A percentile compares a stretch with the other conserved stretches of the same genome.
Conservation (phyloP, 2,888 invertebrate species). For the Agriopis marginaria region DNA sequence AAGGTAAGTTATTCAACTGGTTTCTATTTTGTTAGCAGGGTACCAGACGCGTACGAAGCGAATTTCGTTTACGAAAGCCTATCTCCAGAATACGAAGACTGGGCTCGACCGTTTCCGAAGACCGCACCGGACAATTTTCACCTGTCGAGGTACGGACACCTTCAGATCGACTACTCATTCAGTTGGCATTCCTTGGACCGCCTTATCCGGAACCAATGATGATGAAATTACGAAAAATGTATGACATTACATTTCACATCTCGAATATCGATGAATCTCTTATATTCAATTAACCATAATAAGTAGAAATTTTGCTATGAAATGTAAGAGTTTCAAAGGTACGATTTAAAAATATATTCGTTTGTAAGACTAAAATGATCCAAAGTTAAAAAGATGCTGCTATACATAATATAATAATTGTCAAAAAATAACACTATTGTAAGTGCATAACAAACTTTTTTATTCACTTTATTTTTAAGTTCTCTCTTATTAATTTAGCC, state of each 20-base stretch:
- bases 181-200: conserved; percentile 93
- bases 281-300: not conserved
- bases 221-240: not conserved
- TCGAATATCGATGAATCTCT: not conserved
- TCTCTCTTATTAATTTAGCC: conserved; percentile 29
- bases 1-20: not conserved
- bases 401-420: not conserved
- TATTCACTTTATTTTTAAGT: conserved; percentile 3
- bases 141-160: conserved; percentile 91
- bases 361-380: conserved; percentile 14
- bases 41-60: conserved; percentile 79
- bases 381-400: conserved; percentile 28
- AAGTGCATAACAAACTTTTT: not conserved
- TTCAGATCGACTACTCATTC: conserved; percentile 93
- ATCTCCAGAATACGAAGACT: conserved; percentile 83
- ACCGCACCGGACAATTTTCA: conserved; percentile 89
- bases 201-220: conserved; percentile 87
- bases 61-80: conserved; percentile 77
- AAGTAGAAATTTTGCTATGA: not conserved
- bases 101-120: conserved; percentile 91
- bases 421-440: not conserved
- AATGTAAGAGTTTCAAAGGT: not conserved
- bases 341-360: not conserved
- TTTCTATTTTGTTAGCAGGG: conserved; percentile 56
- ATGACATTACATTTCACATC: conserved; percentile 6